Evolutionary conservation across 2,888 invertebrate species (phyloP).

Genomic region (Stegophylla sp.): DNA sequence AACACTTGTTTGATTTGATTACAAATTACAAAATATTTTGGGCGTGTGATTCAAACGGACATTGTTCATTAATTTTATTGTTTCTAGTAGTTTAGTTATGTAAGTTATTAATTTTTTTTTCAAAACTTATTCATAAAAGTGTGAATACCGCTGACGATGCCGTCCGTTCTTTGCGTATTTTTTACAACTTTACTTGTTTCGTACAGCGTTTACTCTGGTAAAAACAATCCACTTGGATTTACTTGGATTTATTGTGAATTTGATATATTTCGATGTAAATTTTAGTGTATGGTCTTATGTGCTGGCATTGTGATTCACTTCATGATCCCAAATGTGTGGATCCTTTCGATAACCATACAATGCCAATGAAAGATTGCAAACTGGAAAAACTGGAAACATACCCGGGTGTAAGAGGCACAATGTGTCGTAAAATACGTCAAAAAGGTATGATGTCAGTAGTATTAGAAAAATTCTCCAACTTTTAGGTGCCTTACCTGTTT

Average conservation of each 20-base stretch:
- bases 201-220: constrained; percentile 45
- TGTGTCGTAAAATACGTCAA: constrained; percentile 91
- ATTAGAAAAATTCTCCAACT: background rate
- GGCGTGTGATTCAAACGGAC: constrained; percentile 44
- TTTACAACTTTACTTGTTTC: constrained; percentile 13
- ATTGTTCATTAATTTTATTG: background rate
- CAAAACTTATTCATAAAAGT: background rate
- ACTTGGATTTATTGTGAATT: constrained; percentile 27
- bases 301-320: constrained; percentile 90
- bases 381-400: constrained; percentile 72
- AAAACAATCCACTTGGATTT: constrained; percentile 8
- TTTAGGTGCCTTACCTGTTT: constrained; percentile 8
- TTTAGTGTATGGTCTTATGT: constrained; percentile 70
- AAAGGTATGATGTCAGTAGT: constrained; percentile 71
- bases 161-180: constrained; percentile 8
- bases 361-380: constrained; percentile 82
- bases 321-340: constrained; percentile 89
- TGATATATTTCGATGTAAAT: constrained; percentile 35
- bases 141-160: background rate
- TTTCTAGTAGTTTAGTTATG: background rate
- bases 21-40: constrained; percentile 47
- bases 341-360: constrained; percentile 88
- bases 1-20: constrained; percentile 57
- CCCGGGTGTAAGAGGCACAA: constrained; percentile 75
- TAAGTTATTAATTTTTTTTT: background rate